Percentiles rank a stretch among this genome's conserved stretches.
These are phyloP conservation scores for Styela clava DNA, from an alignment of 23 tunicate species.

Conservation along the genomic window DNA sequence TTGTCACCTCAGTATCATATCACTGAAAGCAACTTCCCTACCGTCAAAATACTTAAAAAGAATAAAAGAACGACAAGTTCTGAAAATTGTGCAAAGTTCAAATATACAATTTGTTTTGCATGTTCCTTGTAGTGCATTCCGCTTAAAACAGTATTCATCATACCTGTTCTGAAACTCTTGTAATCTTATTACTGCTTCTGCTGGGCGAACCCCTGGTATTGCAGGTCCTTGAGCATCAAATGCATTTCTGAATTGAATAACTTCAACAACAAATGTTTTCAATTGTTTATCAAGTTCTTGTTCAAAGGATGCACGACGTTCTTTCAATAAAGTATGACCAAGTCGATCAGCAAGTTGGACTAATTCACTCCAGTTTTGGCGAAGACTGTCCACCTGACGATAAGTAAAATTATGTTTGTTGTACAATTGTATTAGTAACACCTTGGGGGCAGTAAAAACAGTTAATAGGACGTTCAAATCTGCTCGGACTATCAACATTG, in stretches of 20 bases:
- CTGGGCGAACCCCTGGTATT: constrained; percentile 77
- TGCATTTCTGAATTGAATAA: constrained; percentile 79
- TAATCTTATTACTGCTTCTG: constrained; percentile 79
- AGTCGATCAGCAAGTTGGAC: constrained; percentile 64
- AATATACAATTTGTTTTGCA: no score
- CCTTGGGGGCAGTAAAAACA: no score
- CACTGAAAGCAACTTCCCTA: no score
- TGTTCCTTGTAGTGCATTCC: no score
- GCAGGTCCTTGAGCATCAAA: constrained; percentile 96
- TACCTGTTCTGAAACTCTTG: constrained; percentile 90
- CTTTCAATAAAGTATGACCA: constrained; percentile 75
- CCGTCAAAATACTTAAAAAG: no score
- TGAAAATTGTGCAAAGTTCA: no score
- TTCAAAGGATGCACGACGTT: constrained; percentile 75
- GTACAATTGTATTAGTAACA: no score
- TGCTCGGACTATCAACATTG: no score
- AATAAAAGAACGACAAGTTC: no score
- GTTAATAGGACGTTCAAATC: no score
- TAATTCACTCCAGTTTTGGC: constrained; percentile 80
- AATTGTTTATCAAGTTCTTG: constrained; percentile 94
- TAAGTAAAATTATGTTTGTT: neutral
- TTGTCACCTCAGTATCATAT: no score
- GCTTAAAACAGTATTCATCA: no score
- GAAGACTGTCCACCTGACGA: constrained; percentile 66
- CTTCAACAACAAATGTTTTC: constrained; percentile 89